Evolutionary conservation across 1,140 invertebrate species (phyloP).

Genomic region (Conus betulinus): DNA sequence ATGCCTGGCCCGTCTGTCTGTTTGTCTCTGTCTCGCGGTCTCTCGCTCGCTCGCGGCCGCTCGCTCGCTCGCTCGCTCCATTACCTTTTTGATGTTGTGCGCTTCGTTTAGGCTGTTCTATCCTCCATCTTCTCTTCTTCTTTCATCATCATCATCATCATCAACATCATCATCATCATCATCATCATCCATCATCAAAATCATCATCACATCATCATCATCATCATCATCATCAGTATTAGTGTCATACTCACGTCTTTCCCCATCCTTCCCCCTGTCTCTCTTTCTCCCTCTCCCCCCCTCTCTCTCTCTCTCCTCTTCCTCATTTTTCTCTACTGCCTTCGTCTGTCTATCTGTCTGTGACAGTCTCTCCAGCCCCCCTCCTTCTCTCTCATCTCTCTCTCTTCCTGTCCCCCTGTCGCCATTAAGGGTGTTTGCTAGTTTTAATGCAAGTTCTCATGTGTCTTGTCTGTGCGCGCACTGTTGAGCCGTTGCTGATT

Average conservation of each 20-base stretch:
- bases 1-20: too few species aligned
- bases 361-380: too few species aligned
- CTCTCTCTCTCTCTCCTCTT: not conserved
- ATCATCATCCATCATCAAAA: not conserved
- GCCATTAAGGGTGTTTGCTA: too few species aligned
- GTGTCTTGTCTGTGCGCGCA: too few species aligned
- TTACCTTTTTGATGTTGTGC: not conserved
- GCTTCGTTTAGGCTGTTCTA: not conserved
- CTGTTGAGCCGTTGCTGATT: too few species aligned
- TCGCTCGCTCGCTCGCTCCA: not conserved
- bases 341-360: too few species aligned
- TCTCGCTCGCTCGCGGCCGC: not conserved
- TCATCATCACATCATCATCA: not conserved
- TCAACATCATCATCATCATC: not conserved
- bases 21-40: too few species aligned
- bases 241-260: not conserved
- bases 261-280: not conserved
- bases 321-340: too few species aligned
- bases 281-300: not conserved
- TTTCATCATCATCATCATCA: not conserved
- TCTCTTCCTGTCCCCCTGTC: too few species aligned
- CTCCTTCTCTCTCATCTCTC: too few species aligned
- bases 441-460: too few species aligned
- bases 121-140: not conserved
- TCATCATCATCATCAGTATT: not conserved